Conservation (phyloP, 2,797 vertebrate species). For the Falco concolor region DNA sequence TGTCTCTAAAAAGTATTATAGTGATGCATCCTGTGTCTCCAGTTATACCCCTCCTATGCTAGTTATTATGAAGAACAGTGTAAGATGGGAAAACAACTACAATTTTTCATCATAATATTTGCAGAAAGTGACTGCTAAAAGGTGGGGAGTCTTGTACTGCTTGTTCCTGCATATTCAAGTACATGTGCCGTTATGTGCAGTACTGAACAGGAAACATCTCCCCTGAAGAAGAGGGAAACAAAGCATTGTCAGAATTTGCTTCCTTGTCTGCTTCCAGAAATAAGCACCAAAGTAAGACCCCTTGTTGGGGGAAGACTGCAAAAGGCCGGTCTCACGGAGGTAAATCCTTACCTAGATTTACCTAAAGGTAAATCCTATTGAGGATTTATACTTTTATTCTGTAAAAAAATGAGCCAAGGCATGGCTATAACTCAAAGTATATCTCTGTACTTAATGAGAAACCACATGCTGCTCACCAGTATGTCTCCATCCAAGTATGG, state of each 20-base stretch:
- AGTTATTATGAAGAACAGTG: background rate
- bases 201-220: background rate
- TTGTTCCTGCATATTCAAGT: slow-evolving; percentile 19
- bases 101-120: slow-evolving; percentile 12
- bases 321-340: background rate
- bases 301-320: background rate
- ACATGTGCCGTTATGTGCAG: background rate
- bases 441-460: slow-evolving; percentile 33
- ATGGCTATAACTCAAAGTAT: slow-evolving; percentile 5
- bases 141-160: background rate
- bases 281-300: background rate
- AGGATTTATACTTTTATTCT: background rate
- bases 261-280: background rate
- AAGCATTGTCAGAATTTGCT: background rate
- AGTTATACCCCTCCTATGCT: background rate
- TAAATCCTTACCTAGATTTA: background rate
- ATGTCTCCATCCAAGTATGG: slow-evolving; percentile 23
- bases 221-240: background rate
- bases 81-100: background rate
- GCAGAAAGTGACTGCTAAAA: background rate
- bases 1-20: background rate
- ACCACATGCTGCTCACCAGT: slow-evolving; percentile 26
- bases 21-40: background rate
- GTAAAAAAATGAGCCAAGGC: background rate
- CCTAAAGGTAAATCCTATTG: background rate